Percentiles rank a stretch among this genome's conserved stretches.
These are phyloP conservation scores for Crocuta crocuta DNA, from an alignment of 2,113 vertebrate species.

Conservation along the genomic window DNA sequence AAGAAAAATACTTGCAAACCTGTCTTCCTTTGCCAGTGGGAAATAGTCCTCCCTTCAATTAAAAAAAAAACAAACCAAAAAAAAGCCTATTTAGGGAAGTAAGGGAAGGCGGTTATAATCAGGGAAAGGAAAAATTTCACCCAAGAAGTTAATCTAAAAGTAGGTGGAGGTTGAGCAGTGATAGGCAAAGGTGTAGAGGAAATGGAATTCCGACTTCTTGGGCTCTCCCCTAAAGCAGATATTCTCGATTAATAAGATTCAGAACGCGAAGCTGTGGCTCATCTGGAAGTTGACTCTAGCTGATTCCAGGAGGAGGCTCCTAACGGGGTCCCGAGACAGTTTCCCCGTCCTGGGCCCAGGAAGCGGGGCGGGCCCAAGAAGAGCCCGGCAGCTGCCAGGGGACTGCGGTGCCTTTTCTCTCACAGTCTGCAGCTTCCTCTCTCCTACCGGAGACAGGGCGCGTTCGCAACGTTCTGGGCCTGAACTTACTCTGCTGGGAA, in stretches of 20 bases:
- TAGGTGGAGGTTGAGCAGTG: background rate
- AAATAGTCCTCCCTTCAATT: background rate
- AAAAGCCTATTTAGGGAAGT: background rate
- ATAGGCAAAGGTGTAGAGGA: too few species aligned
- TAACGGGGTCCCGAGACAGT: background rate
- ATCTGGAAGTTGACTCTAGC: background rate
- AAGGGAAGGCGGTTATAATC: background rate
- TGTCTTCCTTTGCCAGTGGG: background rate
- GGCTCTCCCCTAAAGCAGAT: background rate
- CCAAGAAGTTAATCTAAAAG: background rate
- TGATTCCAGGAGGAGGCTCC: background rate
- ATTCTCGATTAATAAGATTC: background rate
- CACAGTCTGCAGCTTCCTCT: background rate
- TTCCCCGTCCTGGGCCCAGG: background rate
- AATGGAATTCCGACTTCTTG: too few species aligned
- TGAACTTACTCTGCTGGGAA: background rate
- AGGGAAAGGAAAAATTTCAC: background rate
- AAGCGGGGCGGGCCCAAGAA: background rate
- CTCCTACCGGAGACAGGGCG: rapidly evolving
- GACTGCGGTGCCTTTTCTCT: background rate
- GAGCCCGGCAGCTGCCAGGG: background rate
- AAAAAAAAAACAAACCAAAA: background rate
- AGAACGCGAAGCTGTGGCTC: background rate
- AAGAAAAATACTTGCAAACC: background rate
- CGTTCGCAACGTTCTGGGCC: background rate